Conservation (phyloP, 1,140 invertebrate species). For the Oscheius sp. region DNA sequence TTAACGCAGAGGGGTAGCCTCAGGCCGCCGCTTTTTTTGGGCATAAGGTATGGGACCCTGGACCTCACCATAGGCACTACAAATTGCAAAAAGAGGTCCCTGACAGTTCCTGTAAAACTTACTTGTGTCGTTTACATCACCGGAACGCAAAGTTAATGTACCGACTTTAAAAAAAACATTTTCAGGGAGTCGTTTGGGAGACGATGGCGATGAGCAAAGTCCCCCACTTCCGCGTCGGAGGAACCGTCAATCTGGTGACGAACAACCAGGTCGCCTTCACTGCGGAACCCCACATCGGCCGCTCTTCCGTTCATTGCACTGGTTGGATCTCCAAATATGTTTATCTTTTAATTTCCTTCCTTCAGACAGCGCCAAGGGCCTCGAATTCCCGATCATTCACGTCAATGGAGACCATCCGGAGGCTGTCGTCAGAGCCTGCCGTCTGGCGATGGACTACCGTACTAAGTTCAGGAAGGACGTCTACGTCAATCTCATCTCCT, state of each 20-base stretch:
- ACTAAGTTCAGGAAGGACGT: slow-evolving; percentile 83
- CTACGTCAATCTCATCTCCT: slow-evolving; percentile 90
- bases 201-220: slow-evolving; percentile 76
- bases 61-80: too few relatives aligned
- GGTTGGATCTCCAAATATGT: too few relatives aligned
- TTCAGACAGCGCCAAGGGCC: slow-evolving; percentile 86
- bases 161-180: too few relatives aligned
- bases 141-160: too few relatives aligned
- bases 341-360: too few relatives aligned
- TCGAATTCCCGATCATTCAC: slow-evolving; percentile 83
- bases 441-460: slow-evolving; percentile 82
- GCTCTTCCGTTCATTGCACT: slow-evolving; percentile 78
- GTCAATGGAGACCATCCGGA: slow-evolving; percentile 89
- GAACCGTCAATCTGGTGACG: slow-evolving; percentile 84
- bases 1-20: too few relatives aligned
- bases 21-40: too few relatives aligned
- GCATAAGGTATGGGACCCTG: too few relatives aligned
- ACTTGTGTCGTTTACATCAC: too few relatives aligned
- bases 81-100: too few relatives aligned
- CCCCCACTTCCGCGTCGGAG: slow-evolving; percentile 86
- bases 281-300: slow-evolving; percentile 60
- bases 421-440: slow-evolving; percentile 77
- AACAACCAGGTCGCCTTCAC: slow-evolving; percentile 81
- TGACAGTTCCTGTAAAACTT: too few relatives aligned
- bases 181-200: slow-evolving; percentile 90